A percentile compares a stretch with the other conserved stretches of the same genome.
These are phyloP conservation scores for Hoplias malabaricus DNA, from an alignment of 2,113 vertebrate species.

Conservation along the genomic window DNA sequence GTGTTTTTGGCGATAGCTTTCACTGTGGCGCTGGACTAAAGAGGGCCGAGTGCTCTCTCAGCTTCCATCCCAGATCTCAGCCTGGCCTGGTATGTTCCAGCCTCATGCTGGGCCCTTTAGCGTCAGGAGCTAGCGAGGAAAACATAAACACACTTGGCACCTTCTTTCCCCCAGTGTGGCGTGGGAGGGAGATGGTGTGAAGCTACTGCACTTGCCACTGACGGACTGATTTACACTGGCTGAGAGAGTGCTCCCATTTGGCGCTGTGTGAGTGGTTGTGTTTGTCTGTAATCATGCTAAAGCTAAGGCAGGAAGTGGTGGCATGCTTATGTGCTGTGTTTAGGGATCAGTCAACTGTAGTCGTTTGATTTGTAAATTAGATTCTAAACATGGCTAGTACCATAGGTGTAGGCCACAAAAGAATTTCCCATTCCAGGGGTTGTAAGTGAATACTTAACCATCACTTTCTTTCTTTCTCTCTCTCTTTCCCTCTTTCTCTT, in stretches of 20 bases:
- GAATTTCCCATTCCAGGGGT: too few relatives aligned
- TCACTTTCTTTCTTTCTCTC: too few relatives aligned
- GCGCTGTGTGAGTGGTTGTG: neutral
- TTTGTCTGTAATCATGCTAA: neutral
- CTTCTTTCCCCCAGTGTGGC: neutral
- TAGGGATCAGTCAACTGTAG: too few relatives aligned
- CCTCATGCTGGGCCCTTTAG: conserved; percentile 19
- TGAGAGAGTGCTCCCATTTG: neutral
- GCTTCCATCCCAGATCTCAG: conserved; percentile 17
- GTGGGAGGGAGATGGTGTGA: conserved; percentile 17
- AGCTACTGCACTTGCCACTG: neutral
- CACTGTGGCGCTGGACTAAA: neutral
- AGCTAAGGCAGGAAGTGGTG: neutral
- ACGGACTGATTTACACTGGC: neutral
- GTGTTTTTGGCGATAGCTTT: conserved; percentile 4
- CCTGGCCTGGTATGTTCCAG: neutral
- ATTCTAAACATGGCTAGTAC: neutral
- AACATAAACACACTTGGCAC: conserved; percentile 21
- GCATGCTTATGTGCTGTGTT: neutral
- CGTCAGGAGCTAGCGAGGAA: neutral
- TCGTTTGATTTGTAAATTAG: neutral
- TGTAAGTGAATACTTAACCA: too few relatives aligned
- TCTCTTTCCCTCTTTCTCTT: too few relatives aligned
- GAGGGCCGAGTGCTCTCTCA: neutral
- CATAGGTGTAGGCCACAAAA: too few relatives aligned